Percentiles rank a stretch among this genome's conserved stretches.
phyloP scores from a whole-genome alignment of 2,888 invertebrate species.

The Meteorus cinctellus region DNA sequence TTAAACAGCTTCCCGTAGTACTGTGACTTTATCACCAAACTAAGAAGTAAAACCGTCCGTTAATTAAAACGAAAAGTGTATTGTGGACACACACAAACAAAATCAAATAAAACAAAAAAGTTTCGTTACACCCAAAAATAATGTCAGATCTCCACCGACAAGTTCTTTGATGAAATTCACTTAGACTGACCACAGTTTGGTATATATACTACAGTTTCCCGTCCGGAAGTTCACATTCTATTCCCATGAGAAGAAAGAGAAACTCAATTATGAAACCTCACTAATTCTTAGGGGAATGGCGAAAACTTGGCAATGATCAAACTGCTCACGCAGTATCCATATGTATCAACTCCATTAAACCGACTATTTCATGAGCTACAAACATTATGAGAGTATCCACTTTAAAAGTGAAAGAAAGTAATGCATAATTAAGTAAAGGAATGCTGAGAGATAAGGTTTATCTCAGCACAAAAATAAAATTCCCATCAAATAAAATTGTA shows the following conservation, averaged over 20 bases:
- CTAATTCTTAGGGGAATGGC: neutral
- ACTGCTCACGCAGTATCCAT: neutral
- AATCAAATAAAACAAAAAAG: neutral
- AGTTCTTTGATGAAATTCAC: slow-evolving; percentile 16
- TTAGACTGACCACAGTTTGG: neutral
- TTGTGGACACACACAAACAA: neutral
- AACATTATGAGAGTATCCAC: no score
- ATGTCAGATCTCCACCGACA: neutral
- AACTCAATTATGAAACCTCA: neutral
- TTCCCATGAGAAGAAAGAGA: neutral
- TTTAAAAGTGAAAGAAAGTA: no score
- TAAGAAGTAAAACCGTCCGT: neutral
- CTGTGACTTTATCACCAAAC: neutral
- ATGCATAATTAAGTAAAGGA: no score
- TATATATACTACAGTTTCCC: neutral
- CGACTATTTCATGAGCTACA: no score
- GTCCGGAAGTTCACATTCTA: neutral
- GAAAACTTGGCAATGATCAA: neutral
- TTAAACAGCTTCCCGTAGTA: neutral
- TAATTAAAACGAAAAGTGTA: neutral
- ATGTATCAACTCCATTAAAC: neutral
- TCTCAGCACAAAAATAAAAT: no score
- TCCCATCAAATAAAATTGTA: no score
- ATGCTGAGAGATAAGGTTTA: no score
- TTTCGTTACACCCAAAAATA: neutral